A percentile compares a stretch with the other conserved stretches of the same genome.
phyloP scores from a whole-genome alignment of 2,113 vertebrate genomes.

The Apistogramma diplotaenia region DNA sequence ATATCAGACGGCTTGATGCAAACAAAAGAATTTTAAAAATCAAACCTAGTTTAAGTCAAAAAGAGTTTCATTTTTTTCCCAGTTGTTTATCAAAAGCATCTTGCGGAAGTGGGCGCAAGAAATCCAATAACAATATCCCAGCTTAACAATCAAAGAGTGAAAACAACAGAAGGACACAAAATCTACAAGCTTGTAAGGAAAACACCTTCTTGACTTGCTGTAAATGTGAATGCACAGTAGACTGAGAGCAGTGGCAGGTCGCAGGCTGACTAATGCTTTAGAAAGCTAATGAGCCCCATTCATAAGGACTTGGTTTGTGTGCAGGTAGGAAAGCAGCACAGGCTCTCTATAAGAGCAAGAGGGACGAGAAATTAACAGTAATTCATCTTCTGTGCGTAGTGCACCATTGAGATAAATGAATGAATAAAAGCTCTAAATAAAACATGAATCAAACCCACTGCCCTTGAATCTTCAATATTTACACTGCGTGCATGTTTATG shows the following conservation, averaged over 20 bases:
- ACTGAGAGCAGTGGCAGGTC: slow-evolving; percentile 37
- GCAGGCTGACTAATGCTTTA: slow-evolving; percentile 45
- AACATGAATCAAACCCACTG: slow-evolving; percentile 40
- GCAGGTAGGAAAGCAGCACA: slow-evolving; percentile 16
- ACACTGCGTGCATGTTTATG: neutral
- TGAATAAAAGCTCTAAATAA: slow-evolving; percentile 44
- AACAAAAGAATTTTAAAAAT: neutral
- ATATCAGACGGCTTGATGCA: too few relatives aligned
- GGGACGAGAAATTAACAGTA: slow-evolving; percentile 30
- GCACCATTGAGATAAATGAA: slow-evolving; percentile 53
- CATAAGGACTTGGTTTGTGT: slow-evolving; percentile 61
- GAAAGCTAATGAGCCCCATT: slow-evolving; percentile 69
- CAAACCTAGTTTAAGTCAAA: neutral
- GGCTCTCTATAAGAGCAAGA: slow-evolving; percentile 17
- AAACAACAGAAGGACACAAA: neutral
- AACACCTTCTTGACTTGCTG: slow-evolving; percentile 3
- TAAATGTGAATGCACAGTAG: slow-evolving; percentile 41
- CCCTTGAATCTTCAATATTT: slow-evolving; percentile 24
- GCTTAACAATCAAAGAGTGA: neutral
- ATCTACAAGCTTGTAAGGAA: neutral
- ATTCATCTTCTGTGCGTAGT: slow-evolving; percentile 36
- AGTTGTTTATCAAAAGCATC: neutral
- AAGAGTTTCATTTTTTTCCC: neutral
- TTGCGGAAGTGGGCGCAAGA: neutral
- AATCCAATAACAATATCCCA: neutral